These are phyloP conservation scores for Diachrysia chrysitis DNA, from an alignment of 2,888 invertebrate genomes.

Conservation along the genomic window DNA sequence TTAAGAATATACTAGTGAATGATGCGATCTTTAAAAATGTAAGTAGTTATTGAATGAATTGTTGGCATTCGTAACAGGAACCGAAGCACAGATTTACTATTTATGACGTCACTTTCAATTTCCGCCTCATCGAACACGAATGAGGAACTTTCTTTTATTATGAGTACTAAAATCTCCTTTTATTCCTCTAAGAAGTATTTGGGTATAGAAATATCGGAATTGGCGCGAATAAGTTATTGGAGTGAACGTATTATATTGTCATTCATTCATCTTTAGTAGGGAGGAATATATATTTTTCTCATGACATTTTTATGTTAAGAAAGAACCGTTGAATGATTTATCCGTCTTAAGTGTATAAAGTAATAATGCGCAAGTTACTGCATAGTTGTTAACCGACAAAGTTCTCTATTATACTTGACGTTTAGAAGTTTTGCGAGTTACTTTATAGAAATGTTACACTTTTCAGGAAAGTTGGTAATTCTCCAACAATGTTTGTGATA, in stretches of 20 bases:
- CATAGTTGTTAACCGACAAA: conserved; percentile 17
- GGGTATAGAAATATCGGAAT: conserved; percentile 12
- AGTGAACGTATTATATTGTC: conserved; percentile 15
- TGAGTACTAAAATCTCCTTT: conserved; percentile 16
- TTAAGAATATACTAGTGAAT: background rate
- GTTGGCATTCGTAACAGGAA: conserved; percentile 5
- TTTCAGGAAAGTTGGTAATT: conserved; percentile 7
- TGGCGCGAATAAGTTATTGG: conserved; percentile 35
- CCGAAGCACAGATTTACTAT: conserved; percentile 13
- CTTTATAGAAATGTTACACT: conserved; percentile 14
- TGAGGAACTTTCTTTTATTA: conserved; percentile 29
- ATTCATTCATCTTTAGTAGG: conserved; percentile 4
- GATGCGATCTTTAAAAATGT: conserved; percentile 2
- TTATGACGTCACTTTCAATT: conserved; percentile 38
- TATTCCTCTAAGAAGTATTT: conserved; percentile 27
- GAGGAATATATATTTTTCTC: conserved; percentile 7
- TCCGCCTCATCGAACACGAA: conserved; percentile 16
- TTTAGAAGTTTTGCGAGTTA: conserved; percentile 19
- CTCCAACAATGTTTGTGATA: background rate
- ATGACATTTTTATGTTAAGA: conserved; percentile 8
- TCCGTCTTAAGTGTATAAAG: conserved; percentile 2
- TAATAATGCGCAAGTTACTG: conserved; percentile 2
- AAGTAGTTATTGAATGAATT: conserved; percentile 29
- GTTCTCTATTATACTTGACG: conserved; percentile 25
- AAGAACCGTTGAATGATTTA: background rate